Evolutionary conservation across 37 sponge, comb jelly and placozoan genomes (phyloP).

Genomic region (Ephydatia muelleri): DNA sequence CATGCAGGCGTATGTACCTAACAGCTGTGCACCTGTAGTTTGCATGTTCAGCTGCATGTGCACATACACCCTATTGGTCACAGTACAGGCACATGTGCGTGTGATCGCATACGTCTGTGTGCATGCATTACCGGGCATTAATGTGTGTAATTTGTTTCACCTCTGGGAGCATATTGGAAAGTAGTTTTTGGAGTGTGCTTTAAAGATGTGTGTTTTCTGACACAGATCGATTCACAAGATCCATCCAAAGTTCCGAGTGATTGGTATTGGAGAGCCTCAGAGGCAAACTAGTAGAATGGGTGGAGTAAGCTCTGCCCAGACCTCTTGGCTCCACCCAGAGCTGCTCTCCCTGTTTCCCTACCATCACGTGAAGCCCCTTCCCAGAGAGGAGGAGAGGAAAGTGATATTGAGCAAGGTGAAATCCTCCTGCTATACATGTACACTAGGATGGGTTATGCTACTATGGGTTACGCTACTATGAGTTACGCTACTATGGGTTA

Average conservation of each 20-base stretch:
- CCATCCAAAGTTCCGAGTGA: conserved; percentile 57
- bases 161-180: too few species aligned
- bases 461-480: too few species aligned
- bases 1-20: background rate
- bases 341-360: conserved; percentile 68
- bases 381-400: conserved; percentile 31
- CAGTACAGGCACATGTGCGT: background rate
- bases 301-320: background rate
- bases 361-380: conserved; percentile 53
- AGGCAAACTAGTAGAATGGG: background rate
- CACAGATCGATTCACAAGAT: conserved; percentile 51
- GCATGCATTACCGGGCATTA: too few species aligned
- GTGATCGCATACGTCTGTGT: too few species aligned
- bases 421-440: background rate
- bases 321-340: conserved; percentile 62
- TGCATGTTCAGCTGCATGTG: background rate
- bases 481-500: too few species aligned
- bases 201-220: background rate
- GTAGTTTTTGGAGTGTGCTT: background rate
- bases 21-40: background rate
- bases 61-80: too few species aligned
- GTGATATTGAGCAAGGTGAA: conserved; percentile 50
- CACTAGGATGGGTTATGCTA: too few species aligned
- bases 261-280: conserved; percentile 55
- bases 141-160: too few species aligned